phyloP scores from a whole-genome alignment of 2,888 invertebrate genomes.

The Caenorhabditis sp. region DNA sequence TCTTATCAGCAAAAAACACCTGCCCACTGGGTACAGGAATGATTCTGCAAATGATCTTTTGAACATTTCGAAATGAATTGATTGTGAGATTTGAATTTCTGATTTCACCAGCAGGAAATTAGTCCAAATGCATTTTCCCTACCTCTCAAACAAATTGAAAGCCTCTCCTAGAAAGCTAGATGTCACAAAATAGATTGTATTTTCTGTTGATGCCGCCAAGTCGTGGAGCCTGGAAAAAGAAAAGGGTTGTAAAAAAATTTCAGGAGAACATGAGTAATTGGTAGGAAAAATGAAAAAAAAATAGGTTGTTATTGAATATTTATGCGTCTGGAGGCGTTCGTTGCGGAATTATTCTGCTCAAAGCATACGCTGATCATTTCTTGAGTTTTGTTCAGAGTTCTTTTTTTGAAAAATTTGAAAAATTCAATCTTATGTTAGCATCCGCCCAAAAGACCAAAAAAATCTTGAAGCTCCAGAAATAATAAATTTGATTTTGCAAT shows the following conservation, averaged over 20 bases:
- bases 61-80: not conserved
- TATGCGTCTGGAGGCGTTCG: not conserved
- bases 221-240: conserved; percentile 21
- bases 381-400: too few species aligned
- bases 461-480: not conserved
- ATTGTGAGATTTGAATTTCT: not conserved
- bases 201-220: conserved; percentile 19
- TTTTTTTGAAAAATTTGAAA: too few species aligned
- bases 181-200: conserved; percentile 35
- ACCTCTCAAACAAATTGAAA: conserved; percentile 39
- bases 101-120: too few species aligned
- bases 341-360: too few species aligned
- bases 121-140: too few species aligned
- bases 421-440: conserved; percentile 2
- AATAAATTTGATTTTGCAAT: conserved; percentile 6
- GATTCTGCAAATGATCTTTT: conserved; percentile 39
- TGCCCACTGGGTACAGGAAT: conserved; percentile 30
- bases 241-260: not conserved
- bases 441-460: too few species aligned
- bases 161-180: not conserved
- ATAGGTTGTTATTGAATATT: not conserved
- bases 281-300: too few species aligned
- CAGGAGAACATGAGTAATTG: too few species aligned
- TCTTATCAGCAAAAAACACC: conserved; percentile 15
- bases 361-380: too few species aligned